Percentiles rank a stretch among this genome's conserved stretches.
Conservation (phyloP, 2,113 vertebrate species). For the Atrichornis clamosus region DNA sequence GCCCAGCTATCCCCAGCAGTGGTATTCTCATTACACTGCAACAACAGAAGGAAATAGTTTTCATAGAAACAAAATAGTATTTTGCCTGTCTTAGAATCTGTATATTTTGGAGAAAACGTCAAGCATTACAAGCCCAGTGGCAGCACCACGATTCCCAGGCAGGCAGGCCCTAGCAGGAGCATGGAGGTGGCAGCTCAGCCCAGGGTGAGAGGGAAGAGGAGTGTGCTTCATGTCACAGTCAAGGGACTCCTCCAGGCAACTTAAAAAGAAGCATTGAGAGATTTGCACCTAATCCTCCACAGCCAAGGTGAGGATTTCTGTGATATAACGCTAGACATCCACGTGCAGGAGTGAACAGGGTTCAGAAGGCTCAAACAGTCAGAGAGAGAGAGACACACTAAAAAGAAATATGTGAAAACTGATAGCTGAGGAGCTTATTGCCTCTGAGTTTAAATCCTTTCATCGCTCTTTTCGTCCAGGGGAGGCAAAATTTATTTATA, state of each 20-base stretch:
- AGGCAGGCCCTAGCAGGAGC: background rate
- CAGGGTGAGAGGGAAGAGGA: background rate
- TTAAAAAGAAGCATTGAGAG: background rate
- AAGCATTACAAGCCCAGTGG: background rate
- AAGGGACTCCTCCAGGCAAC: constrained; percentile 43
- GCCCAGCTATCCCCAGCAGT: background rate
- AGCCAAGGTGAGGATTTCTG: background rate
- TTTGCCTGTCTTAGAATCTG: background rate
- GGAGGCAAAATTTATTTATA: background rate
- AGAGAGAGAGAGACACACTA: background rate
- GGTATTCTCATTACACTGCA: background rate
- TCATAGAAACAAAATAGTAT: background rate
- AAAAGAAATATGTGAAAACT: background rate
- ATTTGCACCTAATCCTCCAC: background rate
- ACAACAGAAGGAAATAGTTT: background rate
- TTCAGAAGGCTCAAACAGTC: background rate
- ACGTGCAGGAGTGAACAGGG: background rate
- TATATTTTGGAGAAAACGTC: background rate
- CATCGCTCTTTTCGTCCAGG: background rate
- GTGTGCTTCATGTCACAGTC: background rate
- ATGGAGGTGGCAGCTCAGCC: background rate
- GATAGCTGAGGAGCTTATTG: background rate
- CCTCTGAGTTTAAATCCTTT: background rate
- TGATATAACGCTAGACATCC: background rate
- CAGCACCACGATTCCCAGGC: background rate